phyloP scores from a whole-genome alignment of 2,888 invertebrate genomes.

The Tupiocoris notatus region DNA sequence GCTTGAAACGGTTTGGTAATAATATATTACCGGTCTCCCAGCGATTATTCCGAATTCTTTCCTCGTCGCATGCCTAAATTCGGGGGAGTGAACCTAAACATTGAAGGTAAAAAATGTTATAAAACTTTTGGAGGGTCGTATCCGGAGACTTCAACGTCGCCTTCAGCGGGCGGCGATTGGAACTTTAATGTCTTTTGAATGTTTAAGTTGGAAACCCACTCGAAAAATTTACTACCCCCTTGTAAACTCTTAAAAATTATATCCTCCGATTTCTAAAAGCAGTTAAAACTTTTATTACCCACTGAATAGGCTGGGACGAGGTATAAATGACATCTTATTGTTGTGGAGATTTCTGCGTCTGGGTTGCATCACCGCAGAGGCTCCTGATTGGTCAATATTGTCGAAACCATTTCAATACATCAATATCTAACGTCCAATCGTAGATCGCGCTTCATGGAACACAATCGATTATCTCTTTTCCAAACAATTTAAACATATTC shows the following conservation, averaged over 20 bases:
- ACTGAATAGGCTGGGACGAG: background rate
- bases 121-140: background rate
- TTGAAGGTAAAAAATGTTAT: background rate
- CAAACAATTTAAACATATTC: background rate
- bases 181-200: constrained; percentile 7
- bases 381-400: background rate
- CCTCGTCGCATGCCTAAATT: no score
- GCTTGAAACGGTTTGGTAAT: no score
- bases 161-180: background rate
- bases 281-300: constrained; percentile 10
- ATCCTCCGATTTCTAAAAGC: background rate
- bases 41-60: no score
- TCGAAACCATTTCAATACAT: no score
- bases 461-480: background rate
- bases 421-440: no score
- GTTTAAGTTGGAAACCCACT: constrained; percentile 19
- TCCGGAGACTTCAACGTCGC: background rate
- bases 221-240: constrained; percentile 8
- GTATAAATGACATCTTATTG: background rate
- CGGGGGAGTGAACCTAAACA: no score
- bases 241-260: constrained; percentile 13
- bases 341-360: background rate
- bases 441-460: no score
- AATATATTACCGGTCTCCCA: no score
- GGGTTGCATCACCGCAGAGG: background rate